phyloP scores from a whole-genome alignment of 2,113 vertebrate species.

The Tragelaphus strepsiceros region DNA sequence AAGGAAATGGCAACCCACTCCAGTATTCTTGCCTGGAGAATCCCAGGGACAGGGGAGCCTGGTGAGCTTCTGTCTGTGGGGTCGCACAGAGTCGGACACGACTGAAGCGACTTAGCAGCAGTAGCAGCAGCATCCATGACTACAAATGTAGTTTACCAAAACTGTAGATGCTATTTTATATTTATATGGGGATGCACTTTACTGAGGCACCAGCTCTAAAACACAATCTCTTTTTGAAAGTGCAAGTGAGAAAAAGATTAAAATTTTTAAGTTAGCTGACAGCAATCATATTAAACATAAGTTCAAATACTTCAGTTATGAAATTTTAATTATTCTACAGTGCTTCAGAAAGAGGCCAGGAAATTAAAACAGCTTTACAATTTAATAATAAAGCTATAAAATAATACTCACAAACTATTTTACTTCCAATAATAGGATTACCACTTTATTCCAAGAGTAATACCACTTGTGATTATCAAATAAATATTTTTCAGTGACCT shows the following conservation, averaged over 20 bases:
- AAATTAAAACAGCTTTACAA: slow-evolving; percentile 5
- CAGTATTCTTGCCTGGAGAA: too few species aligned
- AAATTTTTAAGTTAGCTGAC: neutral
- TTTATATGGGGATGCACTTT: neutral
- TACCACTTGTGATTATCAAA: neutral
- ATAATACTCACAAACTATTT: neutral
- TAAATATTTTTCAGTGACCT: slow-evolving; percentile 22
- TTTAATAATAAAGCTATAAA: neutral
- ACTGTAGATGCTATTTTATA: neutral
- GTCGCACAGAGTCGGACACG: too few species aligned
- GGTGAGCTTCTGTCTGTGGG: too few species aligned
- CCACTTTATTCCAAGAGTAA: slow-evolving; percentile 42
- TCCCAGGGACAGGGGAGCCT: too few species aligned
- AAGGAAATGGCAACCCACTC: too few species aligned
- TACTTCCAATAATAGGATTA: slow-evolving; percentile 29
- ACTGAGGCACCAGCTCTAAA: neutral
- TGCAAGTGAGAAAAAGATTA: neutral
- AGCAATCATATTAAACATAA: neutral
- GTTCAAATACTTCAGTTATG: neutral
- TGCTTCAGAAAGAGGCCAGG: neutral
- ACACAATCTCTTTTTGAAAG: neutral
- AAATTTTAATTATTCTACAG: neutral
- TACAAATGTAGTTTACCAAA: neutral
- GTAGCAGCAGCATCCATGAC: too few species aligned
- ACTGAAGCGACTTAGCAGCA: too few species aligned